These are phyloP conservation scores for Limnephilus rhombicus DNA, from an alignment of 2,888 invertebrate species.

Conservation along the genomic window DNA sequence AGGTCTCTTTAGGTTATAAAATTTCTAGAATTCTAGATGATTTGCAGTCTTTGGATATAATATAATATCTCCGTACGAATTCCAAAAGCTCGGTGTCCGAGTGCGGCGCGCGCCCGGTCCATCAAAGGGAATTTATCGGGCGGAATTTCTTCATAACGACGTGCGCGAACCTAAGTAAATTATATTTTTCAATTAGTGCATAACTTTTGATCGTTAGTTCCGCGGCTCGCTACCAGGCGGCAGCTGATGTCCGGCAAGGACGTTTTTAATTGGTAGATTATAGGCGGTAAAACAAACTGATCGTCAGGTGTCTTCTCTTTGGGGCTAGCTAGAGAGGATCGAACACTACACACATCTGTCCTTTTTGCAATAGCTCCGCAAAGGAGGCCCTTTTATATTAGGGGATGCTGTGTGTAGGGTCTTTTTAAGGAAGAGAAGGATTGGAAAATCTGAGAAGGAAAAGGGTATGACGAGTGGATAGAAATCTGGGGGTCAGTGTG, in stretches of 20 bases:
- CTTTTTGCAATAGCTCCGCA: background rate
- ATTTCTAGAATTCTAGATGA: background rate
- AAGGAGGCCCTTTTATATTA: no score
- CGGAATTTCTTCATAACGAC: constrained; percentile 29
- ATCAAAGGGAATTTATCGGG: constrained; percentile 38
- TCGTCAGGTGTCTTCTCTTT: background rate
- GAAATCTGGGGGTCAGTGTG: no score
- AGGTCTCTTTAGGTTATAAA: no score
- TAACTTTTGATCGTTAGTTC: constrained; percentile 11
- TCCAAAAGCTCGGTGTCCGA: no score
- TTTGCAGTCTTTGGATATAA: no score
- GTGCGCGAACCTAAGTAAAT: background rate
- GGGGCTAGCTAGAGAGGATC: background rate
- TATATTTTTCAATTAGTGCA: constrained; percentile 37
- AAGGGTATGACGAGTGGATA: no score
- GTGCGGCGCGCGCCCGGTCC: background rate
- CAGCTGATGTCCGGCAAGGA: constrained; percentile 7
- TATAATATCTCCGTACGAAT: no score
- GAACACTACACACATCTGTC: background rate
- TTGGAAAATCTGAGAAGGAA: no score
- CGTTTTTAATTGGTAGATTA: background rate
- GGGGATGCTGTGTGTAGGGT: no score
- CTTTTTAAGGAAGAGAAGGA: no score
- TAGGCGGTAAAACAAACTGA: background rate
- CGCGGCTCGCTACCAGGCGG: constrained; percentile 29